phyloP scores from a whole-genome alignment of 2,797 vertebrate species.

The Enteromius anoplus region DNA sequence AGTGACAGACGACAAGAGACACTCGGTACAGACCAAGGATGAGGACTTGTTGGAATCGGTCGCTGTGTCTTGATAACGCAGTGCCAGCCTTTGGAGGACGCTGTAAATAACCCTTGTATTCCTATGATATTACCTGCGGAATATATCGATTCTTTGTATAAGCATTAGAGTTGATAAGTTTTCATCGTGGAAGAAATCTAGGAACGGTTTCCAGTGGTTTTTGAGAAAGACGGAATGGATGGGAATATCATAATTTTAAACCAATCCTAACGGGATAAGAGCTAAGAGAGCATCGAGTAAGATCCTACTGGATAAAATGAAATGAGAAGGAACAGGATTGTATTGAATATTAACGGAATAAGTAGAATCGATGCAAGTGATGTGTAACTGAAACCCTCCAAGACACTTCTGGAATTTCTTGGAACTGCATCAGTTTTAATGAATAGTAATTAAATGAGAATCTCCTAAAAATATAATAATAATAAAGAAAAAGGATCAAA shows the following conservation, averaged over 20 bases:
- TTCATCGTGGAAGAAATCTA: conserved; percentile 53
- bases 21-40: conserved; percentile 63
- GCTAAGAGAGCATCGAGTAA: background rate
- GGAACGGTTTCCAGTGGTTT: background rate
- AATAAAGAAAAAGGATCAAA: background rate
- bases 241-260: background rate
- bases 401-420: too few relatives aligned
- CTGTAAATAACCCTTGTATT: conserved; percentile 64
- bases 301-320: background rate
- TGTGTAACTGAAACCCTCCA: background rate
- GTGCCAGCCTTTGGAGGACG: conserved; percentile 36
- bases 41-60: conserved; percentile 81
- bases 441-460: background rate
- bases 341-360: background rate
- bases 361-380: background rate
- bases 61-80: conserved; percentile 82
- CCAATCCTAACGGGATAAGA: background rate
- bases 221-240: background rate
- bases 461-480: too few relatives aligned
- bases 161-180: conserved; percentile 58
- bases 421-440: background rate
- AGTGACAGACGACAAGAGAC: conserved; percentile 71
- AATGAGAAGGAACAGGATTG: background rate
- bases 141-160: conserved; percentile 57
- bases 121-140: conserved; percentile 49